These are phyloP conservation scores for Automeris io DNA, from an alignment of 2,888 invertebrate species.

Conservation along the genomic window DNA sequence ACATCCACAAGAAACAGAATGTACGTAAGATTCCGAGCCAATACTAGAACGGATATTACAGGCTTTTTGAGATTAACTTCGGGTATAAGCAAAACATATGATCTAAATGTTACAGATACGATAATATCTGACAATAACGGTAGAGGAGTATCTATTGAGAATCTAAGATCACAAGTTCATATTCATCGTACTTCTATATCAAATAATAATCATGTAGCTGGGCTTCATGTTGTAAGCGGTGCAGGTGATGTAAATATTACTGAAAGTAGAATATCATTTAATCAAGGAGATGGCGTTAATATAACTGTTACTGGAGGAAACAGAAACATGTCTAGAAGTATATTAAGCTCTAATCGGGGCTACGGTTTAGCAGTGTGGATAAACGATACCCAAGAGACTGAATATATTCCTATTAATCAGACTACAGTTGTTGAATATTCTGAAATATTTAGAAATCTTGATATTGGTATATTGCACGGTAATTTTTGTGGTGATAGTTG, in stretches of 20 bases:
- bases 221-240: constrained; percentile 92
- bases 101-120: constrained; percentile 91
- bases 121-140: constrained; percentile 93
- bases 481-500: constrained; percentile 92
- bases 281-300: constrained; percentile 96
- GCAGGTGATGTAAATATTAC: constrained; percentile 97
- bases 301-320: constrained; percentile 97
- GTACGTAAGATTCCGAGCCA: constrained; percentile 86
- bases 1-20: constrained; percentile 89
- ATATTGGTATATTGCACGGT: constrained; percentile 92
- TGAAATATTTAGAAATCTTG: constrained; percentile 90
- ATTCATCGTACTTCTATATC: constrained; percentile 89
- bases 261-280: constrained; percentile 91
- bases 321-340: constrained; percentile 91
- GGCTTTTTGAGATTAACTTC: constrained; percentile 88
- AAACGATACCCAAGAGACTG: constrained; percentile 87
- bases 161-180: constrained; percentile 92
- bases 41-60: constrained; percentile 82
- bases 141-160: constrained; percentile 95
- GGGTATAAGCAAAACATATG: constrained; percentile 86
- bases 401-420: constrained; percentile 88
- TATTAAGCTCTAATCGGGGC: constrained; percentile 90
- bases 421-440: constrained; percentile 92
- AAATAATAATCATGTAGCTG: constrained; percentile 93
- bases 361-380: constrained; percentile 94